phyloP scores from a whole-genome alignment of 2,888 invertebrate species.

The Lampropteryx suffumata region DNA sequence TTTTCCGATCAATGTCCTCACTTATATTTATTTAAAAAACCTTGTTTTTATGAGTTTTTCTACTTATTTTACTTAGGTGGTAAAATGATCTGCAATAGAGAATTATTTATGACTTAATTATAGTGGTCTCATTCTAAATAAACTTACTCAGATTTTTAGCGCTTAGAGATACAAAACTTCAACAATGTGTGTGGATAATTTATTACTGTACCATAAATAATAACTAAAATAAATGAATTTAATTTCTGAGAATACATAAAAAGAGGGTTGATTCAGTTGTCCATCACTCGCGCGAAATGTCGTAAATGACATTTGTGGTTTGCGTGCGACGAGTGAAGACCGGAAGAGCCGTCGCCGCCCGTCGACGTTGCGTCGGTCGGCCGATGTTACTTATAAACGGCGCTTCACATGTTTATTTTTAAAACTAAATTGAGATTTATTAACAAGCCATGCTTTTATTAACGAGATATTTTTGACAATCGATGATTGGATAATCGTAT shows the following conservation, averaged over 20 bases:
- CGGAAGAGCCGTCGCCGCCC: slow-evolving; percentile 6
- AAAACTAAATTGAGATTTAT: slow-evolving; percentile 7
- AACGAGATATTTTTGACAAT: slow-evolving; percentile 10
- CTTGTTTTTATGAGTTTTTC: background rate
- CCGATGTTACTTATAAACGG: slow-evolving; percentile 4
- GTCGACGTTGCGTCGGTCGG: background rate
- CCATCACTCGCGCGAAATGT: background rate
- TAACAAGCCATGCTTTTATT: slow-evolving; percentile 9
- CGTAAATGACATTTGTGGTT: slow-evolving; percentile 12
- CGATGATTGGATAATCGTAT: background rate
- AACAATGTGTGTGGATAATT: too few species aligned
- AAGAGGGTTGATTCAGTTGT: too few species aligned
- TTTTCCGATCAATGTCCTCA: slow-evolving; percentile 7
- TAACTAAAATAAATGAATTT: too few species aligned
- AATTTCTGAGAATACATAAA: too few species aligned
- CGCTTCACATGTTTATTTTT: slow-evolving; percentile 15
- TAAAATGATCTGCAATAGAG: too few species aligned
- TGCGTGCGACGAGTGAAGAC: slow-evolving; percentile 4
- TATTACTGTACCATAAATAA: too few species aligned
- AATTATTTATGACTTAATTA: too few species aligned
- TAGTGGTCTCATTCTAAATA: too few species aligned
- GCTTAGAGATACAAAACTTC: too few species aligned
- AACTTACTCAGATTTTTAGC: too few species aligned
- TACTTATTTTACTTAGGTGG: too few species aligned
- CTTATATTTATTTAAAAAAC: background rate